Evolutionary conservation across 2,888 invertebrate species (phyloP).

Genomic region (Xestoiulus laeticollis): DNA sequence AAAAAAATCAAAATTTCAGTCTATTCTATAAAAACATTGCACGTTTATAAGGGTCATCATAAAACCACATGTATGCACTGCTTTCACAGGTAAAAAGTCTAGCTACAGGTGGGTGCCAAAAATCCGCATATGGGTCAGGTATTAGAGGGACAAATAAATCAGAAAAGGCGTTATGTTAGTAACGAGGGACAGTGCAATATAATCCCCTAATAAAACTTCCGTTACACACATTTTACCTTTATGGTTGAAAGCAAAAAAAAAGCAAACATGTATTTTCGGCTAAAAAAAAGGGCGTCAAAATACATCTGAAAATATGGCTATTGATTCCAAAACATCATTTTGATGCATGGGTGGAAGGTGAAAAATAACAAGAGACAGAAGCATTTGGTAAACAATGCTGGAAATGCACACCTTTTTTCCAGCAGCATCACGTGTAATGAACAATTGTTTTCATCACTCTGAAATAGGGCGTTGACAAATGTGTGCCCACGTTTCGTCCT

Average conservation of each 20-base stretch:
- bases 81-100: not conserved
- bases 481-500: slow-evolving; percentile 48
- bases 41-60: not conserved
- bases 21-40: not conserved
- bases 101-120: not conserved
- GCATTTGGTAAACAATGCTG: slow-evolving; percentile 42
- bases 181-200: not conserved
- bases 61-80: not conserved
- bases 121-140: not conserved
- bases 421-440: not conserved
- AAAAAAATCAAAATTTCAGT: too few species aligned
- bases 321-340: slow-evolving; percentile 4
- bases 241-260: not conserved
- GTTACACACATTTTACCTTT: not conserved
- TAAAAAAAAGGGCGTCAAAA: slow-evolving; percentile 44
- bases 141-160: not conserved
- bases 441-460: slow-evolving; percentile 42
- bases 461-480: slow-evolving; percentile 44
- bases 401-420: slow-evolving; percentile 42
- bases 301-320: not conserved
- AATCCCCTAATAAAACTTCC: slow-evolving; percentile 3
- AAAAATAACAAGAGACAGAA: slow-evolving; percentile 44
- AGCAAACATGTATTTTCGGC: not conserved
- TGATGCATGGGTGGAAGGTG: slow-evolving; percentile 24
- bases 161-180: not conserved